Base-by-base conservation (phyloP, 2,113 vertebrate genomes). In the Pimephales promelas region DNA sequence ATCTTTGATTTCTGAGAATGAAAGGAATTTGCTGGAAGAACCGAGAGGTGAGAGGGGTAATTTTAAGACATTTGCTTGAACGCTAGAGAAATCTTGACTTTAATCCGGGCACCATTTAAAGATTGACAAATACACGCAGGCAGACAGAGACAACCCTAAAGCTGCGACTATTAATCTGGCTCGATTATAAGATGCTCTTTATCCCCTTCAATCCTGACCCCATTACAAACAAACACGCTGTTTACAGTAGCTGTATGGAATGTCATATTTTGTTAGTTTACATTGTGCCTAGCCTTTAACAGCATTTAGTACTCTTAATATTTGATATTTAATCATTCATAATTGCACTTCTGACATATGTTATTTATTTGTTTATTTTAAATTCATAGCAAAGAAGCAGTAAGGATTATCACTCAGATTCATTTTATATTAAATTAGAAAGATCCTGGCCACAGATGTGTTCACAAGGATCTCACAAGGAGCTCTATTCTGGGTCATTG, bases 121-220 rank as follows among this genome's bases (percentile, higher is more conserved):
- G 84, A 92, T 90, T 88, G 89, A 88, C 89, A 89, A 88, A 90
- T 66, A 31, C n/a, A 31, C 34, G 56, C 45, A 83, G 24, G 54
- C 66, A 80, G 66, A 86, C 68, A 75, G 80, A 88, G 86, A 91
- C 86, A 74, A 83, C 83, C 75, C 24, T 45, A 24, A 22, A 75
- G 83, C 86, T 90, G 89, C 86, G 86, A 90, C 89, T 93, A 93
- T 93, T 92, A 92, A 93, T 93, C 90, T 90, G 92, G 91, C 89
- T 89, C 90, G 84, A 90, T 92, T 77, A 80, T 36, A 73, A 77
- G 40, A 73, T 22, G 31, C 72, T 85, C 54, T 70, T 76, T 64
- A 75, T 79, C 54, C 56, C 52, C 28, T 71, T 81, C 78, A 81
- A 83, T 45, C 36, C 75, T 77, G 57, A 76, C 84, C 76, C 24